Evolutionary conservation across 2,113 vertebrate genomes (phyloP).

Genomic region (Platanista minor): DNA sequence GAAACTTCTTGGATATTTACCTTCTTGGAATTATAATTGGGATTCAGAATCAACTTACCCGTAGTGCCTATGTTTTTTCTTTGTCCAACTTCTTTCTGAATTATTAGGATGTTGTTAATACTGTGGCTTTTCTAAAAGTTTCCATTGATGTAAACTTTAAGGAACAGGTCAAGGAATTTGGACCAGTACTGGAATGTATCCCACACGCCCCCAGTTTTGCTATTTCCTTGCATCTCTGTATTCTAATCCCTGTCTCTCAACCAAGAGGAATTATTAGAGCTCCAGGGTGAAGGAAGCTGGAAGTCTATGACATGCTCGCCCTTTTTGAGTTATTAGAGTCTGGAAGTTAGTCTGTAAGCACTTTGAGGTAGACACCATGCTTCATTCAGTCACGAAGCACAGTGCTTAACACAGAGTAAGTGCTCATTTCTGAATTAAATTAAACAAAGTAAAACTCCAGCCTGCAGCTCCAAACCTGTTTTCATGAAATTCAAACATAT

Average conservation of each 20-base stretch:
- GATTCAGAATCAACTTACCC: not conserved
- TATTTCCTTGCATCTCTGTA: not conserved
- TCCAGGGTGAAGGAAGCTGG: not conserved
- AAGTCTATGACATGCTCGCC: rapidly evolving
- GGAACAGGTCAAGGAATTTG: not conserved
- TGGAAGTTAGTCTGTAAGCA: not conserved
- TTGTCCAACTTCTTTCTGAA: not conserved
- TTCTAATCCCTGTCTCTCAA: no score
- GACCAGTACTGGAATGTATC: rapidly evolving
- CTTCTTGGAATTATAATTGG: not conserved
- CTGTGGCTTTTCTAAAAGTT: not conserved
- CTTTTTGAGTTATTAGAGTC: not conserved
- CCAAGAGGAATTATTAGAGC: not conserved
- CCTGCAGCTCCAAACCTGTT: not conserved
- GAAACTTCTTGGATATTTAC: not conserved
- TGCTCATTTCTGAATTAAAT: not conserved
- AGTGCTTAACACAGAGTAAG: not conserved
- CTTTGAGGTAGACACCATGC: not conserved
- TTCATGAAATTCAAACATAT: not conserved
- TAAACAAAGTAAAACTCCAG: not conserved
- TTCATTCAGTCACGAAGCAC: not conserved
- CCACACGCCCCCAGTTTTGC: rapidly evolving
- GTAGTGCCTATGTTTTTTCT: not conserved
- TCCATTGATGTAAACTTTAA: no score
- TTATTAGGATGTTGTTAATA: not conserved